phyloP scores from a whole-genome alignment of 2,888 invertebrate genomes.

The Plebejus argus region DNA sequence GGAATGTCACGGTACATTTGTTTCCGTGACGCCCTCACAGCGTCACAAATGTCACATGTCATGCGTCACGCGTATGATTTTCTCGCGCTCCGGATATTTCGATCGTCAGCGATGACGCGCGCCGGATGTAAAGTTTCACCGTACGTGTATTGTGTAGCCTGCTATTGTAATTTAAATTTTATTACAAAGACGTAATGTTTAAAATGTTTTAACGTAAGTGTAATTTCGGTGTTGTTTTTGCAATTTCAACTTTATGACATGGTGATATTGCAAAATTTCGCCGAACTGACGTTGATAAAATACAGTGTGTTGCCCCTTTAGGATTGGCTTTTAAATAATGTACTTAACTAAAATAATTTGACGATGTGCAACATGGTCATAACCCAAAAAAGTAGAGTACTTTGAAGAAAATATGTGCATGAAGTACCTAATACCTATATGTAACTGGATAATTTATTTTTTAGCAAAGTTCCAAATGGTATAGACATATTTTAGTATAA shows the following conservation, averaged over 20 bases:
- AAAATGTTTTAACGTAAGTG: neutral
- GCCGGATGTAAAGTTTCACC: neutral
- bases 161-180: slow-evolving; percentile 3
- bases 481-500: too few species aligned
- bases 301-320: neutral
- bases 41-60: slow-evolving; percentile 10
- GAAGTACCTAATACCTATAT: too few species aligned
- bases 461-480: too few species aligned
- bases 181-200: neutral
- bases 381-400: neutral
- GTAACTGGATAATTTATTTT: too few species aligned
- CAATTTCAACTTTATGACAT: neutral
- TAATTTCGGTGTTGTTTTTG: neutral
- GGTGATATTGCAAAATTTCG: neutral
- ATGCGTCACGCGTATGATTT: slow-evolving; percentile 27
- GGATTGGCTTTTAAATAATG: neutral
- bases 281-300: neutral
- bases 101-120: slow-evolving; percentile 30
- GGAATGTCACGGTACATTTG: neutral
- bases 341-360: neutral
- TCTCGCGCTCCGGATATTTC: slow-evolving; percentile 32
- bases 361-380: neutral
- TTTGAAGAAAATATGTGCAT: neutral
- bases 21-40: neutral
- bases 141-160: neutral